Evolutionary conservation across 2,113 vertebrate species (phyloP).

Genomic region (Orientallactaga bullata): DNA sequence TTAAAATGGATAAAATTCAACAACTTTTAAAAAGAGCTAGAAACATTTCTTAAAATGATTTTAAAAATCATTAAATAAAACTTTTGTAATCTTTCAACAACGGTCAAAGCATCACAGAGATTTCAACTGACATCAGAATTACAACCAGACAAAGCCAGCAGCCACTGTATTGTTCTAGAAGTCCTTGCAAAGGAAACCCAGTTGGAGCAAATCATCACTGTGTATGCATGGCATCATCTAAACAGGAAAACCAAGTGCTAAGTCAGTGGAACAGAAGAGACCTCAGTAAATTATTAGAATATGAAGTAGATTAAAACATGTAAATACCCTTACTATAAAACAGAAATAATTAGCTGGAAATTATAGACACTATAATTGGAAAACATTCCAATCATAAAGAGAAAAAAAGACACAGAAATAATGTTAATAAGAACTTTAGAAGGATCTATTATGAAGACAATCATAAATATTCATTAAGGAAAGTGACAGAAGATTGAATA

Average conservation of each 20-base stretch:
- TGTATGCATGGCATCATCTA: not conserved
- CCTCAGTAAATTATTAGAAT: not conserved
- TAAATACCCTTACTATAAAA: not conserved
- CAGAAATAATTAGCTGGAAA: conserved; percentile 45
- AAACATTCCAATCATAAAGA: not conserved
- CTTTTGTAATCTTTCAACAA: not conserved
- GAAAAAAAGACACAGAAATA: not conserved
- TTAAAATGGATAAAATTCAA: conserved; percentile 10
- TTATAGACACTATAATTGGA: conserved; percentile 22
- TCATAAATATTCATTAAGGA: not conserved
- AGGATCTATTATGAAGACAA: not conserved
- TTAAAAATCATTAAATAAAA: not conserved
- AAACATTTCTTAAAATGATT: not conserved
- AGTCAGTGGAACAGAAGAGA: not conserved
- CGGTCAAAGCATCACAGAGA: not conserved
- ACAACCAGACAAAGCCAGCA: not conserved
- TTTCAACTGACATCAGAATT: not conserved
- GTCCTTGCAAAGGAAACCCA: not conserved
- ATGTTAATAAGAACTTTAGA: conserved; percentile 30
- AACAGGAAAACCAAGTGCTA: not conserved
- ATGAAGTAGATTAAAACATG: conserved; percentile 22
- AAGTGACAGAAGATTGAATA: conserved; percentile 7
- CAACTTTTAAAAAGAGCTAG: not conserved
- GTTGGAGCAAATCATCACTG: not conserved
- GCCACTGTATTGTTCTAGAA: not conserved